phyloP scores from a whole-genome alignment of 2,888 invertebrate species.

The Agriopis leucophaearia region DNA sequence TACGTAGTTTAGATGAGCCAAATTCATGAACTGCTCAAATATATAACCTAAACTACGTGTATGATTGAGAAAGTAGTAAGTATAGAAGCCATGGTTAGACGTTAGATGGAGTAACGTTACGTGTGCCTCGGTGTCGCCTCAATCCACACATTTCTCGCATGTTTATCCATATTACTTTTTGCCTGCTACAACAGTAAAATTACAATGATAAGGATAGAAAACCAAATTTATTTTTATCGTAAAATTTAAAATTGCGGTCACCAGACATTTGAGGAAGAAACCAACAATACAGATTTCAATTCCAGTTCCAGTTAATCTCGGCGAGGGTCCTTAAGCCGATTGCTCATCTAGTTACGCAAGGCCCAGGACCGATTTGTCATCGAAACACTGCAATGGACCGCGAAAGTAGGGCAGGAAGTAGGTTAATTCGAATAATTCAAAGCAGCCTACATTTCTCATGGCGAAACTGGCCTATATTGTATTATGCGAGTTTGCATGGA shows the following conservation, averaged over 20 bases:
- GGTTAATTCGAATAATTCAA: constrained; percentile 38
- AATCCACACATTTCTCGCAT: background rate
- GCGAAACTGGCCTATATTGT: constrained; percentile 32
- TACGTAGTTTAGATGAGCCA: no score
- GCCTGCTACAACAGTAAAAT: no score
- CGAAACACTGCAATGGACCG: constrained; percentile 33
- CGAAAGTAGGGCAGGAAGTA: constrained; percentile 30
- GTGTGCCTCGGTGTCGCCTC: background rate
- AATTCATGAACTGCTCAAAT: no score
- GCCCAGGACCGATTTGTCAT: constrained; percentile 29
- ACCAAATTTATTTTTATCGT: background rate
- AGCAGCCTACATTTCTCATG: constrained; percentile 33
- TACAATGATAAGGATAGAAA: no score
- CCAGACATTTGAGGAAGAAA: background rate
- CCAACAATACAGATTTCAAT: constrained; percentile 20
- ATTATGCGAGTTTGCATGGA: constrained; percentile 30
- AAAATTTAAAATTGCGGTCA: background rate
- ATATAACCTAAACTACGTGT: no score
- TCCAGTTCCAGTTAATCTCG: constrained; percentile 10
- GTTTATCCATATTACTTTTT: no score
- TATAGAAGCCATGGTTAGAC: no score
- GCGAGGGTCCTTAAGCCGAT: constrained; percentile 7
- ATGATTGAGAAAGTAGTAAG: no score
- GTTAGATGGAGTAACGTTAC: background rate
- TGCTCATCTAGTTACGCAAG: constrained; percentile 13